These are phyloP conservation scores for Hoplias malabaricus DNA, from an alignment of 2,113 vertebrate species.

Conservation along the genomic window DNA sequence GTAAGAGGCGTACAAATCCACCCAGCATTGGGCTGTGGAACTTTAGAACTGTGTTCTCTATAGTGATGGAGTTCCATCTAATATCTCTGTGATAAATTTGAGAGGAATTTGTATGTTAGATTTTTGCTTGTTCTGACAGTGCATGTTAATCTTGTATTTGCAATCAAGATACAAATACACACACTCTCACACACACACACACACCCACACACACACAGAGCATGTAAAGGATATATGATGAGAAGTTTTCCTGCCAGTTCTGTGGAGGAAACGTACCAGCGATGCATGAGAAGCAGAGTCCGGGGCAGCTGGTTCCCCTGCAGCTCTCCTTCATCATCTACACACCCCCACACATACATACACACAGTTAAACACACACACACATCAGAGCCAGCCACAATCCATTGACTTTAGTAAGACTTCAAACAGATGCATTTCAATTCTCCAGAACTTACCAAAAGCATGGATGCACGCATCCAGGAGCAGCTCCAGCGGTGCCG, in stretches of 20 bases:
- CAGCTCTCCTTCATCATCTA: slow-evolving; percentile 86
- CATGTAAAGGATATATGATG: slow-evolving; percentile 86
- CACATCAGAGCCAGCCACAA: background rate
- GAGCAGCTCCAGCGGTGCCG: slow-evolving; percentile 86
- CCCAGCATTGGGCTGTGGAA: too few relatives aligned
- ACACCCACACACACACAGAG: background rate
- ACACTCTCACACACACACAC: slow-evolving; percentile 1
- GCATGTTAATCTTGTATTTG: too few relatives aligned
- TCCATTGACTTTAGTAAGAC: background rate
- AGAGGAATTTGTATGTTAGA: too few relatives aligned
- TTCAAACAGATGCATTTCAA: background rate
- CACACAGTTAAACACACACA: background rate
- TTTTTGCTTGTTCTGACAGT: too few relatives aligned
- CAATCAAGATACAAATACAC: background rate
- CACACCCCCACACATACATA: slow-evolving; percentile 4
- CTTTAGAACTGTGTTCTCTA: too few relatives aligned
- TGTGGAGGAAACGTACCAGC: slow-evolving; percentile 92
- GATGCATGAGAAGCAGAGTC: slow-evolving; percentile 94
- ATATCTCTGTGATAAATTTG: too few relatives aligned
- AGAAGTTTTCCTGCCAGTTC: slow-evolving; percentile 92
- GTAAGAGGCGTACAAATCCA: too few relatives aligned
- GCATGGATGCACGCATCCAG: slow-evolving; percentile 85
- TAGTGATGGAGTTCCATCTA: too few relatives aligned
- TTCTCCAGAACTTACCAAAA: slow-evolving; percentile 78
- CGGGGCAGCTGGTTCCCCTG: slow-evolving; percentile 81